A percentile compares a stretch with the other conserved stretches of the same genome.
Conservation (phyloP, 2,888 invertebrate species). For the Ctenicera cuprea region DNA sequence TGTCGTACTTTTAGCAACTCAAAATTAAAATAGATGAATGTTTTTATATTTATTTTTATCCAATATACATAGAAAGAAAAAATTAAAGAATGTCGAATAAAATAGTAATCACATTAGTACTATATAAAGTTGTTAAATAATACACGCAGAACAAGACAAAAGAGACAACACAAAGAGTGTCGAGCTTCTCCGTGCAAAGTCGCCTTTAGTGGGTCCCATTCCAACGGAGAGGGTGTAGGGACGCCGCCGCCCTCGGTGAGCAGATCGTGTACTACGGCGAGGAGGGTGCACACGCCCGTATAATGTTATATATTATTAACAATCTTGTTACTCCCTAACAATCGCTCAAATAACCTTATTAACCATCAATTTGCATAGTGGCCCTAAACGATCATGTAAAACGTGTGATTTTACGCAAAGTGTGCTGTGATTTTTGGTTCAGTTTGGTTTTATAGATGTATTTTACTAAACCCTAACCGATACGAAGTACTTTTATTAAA, state of each 20-base stretch:
- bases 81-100: too few species aligned
- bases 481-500: slow-evolving; percentile 44
- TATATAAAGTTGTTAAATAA: not conserved
- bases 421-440: slow-evolving; percentile 62
- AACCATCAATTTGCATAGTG: slow-evolving; percentile 55
- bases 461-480: slow-evolving; percentile 45
- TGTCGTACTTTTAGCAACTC: too few species aligned
- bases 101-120: too few species aligned
- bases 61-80: too few species aligned
- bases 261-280: slow-evolving; percentile 63
- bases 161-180: slow-evolving; percentile 34
- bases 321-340: slow-evolving; percentile 61
- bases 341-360: slow-evolving; percentile 60
- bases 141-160: slow-evolving; percentile 24
- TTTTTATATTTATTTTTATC: too few species aligned
- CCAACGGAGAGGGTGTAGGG: slow-evolving; percentile 61
- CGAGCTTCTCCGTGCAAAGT: slow-evolving; percentile 48
- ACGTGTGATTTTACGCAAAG: slow-evolving; percentile 61
- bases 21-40: too few species aligned
- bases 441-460: slow-evolving; percentile 50
- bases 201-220: slow-evolving; percentile 52
- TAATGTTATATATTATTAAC: slow-evolving; percentile 67
- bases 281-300: slow-evolving; percentile 68
- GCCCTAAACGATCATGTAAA: slow-evolving; percentile 59
- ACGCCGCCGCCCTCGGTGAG: slow-evolving; percentile 64